Conservation (phyloP, 2,113 vertebrate species). For the Bos javanicus region DNA sequence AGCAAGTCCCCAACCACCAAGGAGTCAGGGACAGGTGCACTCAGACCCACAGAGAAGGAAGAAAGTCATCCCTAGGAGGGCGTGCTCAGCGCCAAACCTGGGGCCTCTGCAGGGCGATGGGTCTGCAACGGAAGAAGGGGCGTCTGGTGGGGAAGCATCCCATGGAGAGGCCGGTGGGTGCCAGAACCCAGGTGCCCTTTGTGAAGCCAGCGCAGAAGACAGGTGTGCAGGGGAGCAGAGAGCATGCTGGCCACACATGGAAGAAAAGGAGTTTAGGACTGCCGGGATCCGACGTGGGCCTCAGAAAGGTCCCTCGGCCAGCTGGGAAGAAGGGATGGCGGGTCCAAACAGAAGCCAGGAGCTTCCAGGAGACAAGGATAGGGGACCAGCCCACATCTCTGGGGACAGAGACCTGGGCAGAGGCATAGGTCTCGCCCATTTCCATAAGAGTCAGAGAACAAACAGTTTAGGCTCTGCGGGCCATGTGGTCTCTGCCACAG, state of each 20-base stretch:
- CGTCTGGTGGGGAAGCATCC: background rate
- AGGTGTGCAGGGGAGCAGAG: background rate
- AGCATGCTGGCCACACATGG: background rate
- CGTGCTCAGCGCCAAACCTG: background rate
- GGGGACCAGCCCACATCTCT: rapidly evolving
- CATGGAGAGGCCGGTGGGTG: background rate
- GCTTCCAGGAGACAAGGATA: background rate
- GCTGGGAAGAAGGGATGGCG: background rate
- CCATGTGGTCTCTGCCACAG: background rate
- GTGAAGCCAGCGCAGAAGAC: background rate
- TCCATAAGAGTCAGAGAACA: background rate
- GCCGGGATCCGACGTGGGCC: background rate
- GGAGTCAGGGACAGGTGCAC: background rate
- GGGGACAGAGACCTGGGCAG: background rate
- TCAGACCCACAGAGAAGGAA: background rate
- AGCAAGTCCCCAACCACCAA: background rate
- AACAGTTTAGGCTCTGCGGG: background rate
- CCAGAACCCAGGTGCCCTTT: background rate
- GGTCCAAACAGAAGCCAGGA: background rate
- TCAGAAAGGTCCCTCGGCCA: background rate
- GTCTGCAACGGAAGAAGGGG: background rate
- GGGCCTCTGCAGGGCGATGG: background rate
- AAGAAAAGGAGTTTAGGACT: background rate
- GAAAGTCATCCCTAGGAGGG: background rate
- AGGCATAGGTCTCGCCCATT: background rate